A percentile compares a stretch with the other conserved stretches of the same genome.
Conservation (phyloP, 1,140 invertebrate genomes). For the Goniozus legneri region DNA sequence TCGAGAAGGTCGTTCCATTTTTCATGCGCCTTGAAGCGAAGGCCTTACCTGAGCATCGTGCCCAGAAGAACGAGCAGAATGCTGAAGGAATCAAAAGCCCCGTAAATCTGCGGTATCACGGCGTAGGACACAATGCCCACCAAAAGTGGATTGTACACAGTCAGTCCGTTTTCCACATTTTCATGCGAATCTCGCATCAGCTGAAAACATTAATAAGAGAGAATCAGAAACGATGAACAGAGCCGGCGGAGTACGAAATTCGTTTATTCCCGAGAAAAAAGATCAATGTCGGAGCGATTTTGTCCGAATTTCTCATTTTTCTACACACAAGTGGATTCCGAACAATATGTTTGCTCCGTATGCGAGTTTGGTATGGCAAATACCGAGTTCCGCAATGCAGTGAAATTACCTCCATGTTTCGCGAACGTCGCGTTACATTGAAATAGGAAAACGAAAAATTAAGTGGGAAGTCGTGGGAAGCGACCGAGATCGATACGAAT, state of each 20-base stretch:
- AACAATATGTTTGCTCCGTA: too few species aligned
- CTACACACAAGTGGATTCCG: not conserved
- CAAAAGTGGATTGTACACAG: slow-evolving; percentile 50
- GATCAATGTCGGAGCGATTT: too few species aligned
- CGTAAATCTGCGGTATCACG: slow-evolving; percentile 38
- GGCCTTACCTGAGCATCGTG: slow-evolving; percentile 36
- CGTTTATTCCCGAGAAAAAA: too few species aligned
- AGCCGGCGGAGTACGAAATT: not conserved
- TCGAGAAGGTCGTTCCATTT: not conserved
- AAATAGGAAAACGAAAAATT: not conserved
- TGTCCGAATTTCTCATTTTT: too few species aligned
- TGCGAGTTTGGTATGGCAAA: not conserved
- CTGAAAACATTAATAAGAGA: slow-evolving; percentile 25
- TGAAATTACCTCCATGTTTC: not conserved
- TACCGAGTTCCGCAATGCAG: not conserved
- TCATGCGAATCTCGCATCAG: slow-evolving; percentile 35
- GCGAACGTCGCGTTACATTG: not conserved
- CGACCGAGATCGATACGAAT: too few species aligned
- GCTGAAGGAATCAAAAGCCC: slow-evolving; percentile 35
- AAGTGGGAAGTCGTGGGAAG: too few species aligned
- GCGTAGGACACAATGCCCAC: slow-evolving; percentile 44
- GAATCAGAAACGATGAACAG: not conserved
- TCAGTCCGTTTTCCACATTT: slow-evolving; percentile 43
- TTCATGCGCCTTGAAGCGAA: too few species aligned
- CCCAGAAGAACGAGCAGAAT: slow-evolving; percentile 28